Base-by-base conservation (phyloP, 1,140 invertebrate species). In the Apolygus lucorum region DNA sequence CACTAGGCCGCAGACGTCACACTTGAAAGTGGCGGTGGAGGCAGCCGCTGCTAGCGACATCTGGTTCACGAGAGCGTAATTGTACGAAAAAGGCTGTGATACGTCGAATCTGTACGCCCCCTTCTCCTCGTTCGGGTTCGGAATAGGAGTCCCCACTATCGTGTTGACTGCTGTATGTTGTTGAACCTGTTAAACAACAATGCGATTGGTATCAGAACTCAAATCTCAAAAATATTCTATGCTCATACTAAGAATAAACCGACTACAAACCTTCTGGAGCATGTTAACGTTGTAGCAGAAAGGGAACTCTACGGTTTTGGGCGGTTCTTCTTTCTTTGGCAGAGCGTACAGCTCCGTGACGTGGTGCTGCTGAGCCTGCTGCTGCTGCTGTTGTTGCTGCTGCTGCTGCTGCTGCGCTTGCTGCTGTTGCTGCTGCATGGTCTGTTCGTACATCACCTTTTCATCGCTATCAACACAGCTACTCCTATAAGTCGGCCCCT, bases 1-100 rank as follows among this genome's bases (percentile, higher is more conserved):
- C 79, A 90, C 89, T 29, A 91, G 78, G 27, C 90, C 90, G 76
- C 90, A 92, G 1, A 91, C 87, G 78, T 92, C 90, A 78, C 90
- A 92, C 79, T 92, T 92, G 76, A 90, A 91, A 70, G 88, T 90
- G 17, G 90, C 89, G 74, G 89, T 88, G 22, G 86, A 88, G 74
- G 90, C 89, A 62, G 89, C 80, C 13, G 82, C 80, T 0, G 82
- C 79, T 28, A 83, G 77, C 29, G 81, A 83, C 82, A 84, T 83
- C 72, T 84, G 82, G 74, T 83, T 84, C 28, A 84, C 76, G 69
- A 83, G 73, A 24, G 82, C 81, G 71, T 78, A 78, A 67, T 83
- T 83, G 73, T 84, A 84, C 68, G 80, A 78, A 67, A 83, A 83
- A 8, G 82, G 82, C 70, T 84, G 82, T 28, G 74, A 75, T 1